Base-by-base conservation (phyloP, 2,797 vertebrate species). In the Trichosurus vulpecula region DNA sequence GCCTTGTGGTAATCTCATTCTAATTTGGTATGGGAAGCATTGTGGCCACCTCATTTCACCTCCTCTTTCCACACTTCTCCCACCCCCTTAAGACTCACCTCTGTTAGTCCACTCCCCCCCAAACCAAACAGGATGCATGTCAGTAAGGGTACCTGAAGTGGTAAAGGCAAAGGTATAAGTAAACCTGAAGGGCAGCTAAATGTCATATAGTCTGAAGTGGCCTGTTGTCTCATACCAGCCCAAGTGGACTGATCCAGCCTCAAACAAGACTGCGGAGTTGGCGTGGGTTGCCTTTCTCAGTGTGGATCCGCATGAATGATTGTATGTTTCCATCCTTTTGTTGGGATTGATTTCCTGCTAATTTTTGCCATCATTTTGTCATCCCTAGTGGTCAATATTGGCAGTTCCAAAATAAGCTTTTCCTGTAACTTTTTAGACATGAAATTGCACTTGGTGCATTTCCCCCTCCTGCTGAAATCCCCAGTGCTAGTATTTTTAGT, bases 401-500 rank as follows among this genome's bases (percentile, higher is more conserved):
- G 94, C 55, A 95, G 54, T 93, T 97, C 91, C 58, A 91, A n/a
- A 35, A 16, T 91, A 51, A 87, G 41, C 97, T 92, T 96, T 97
- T 97, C 96, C 89, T 0, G 0, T 58, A 97, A 93, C 91, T 94
- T 97, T 96, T 98, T 97, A 96, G 97, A 97, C 97, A 52, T 93
- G 91, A 97, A 98, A 53, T 97, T 97, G 97, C 97, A 95, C 97
- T 97, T 95, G 94, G 94, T 97, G 92, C 93, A 92, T 90, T 95
- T 98, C 98, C 95, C 96, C 94, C 97, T 98, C 96, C 97, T 97
- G 93, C 97, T 98, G 97, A 98, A 98, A 98, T 98, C 96, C 66
- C 98, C 95, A 95, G 97, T 90, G 90, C 98, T 98, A 19, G 12
- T 98, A 98, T 98, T 99, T 98, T 99, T 98, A 98, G 98, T 97